These are phyloP conservation scores for Cryptus viduatorius DNA, from an alignment of 2,888 invertebrate genomes.

Conservation along the genomic window DNA sequence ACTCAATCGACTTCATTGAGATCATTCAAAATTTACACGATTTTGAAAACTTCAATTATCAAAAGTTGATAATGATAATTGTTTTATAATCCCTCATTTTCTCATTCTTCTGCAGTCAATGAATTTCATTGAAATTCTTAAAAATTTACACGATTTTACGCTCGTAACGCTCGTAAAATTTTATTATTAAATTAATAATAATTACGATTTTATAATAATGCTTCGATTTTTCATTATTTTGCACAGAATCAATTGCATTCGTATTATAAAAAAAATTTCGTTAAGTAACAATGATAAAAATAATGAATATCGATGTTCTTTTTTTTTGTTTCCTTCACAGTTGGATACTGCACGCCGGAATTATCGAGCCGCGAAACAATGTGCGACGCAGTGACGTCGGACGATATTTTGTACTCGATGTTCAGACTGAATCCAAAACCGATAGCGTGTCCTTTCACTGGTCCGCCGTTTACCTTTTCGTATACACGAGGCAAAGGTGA, in stretches of 20 bases:
- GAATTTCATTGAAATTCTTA: too few relatives aligned
- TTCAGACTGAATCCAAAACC: constrained; percentile 89
- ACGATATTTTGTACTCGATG: constrained; percentile 91
- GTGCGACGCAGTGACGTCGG: constrained; percentile 90
- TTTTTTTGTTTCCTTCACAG: constrained; percentile 71
- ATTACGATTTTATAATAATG: background rate
- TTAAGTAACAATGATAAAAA: background rate
- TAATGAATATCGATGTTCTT: background rate
- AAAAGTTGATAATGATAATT: too few relatives aligned
- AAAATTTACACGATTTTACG: too few relatives aligned
- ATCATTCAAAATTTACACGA: too few relatives aligned
- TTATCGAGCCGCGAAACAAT: constrained; percentile 87
- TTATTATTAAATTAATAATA: background rate
- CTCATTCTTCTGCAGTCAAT: too few relatives aligned
- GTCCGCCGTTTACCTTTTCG: constrained; percentile 93
- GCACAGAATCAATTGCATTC: too few relatives aligned
- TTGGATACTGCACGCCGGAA: constrained; percentile 88
- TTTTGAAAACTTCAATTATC: too few relatives aligned
- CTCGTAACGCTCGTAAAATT: background rate
- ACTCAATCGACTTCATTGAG: background rate
- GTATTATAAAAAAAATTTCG: too few relatives aligned
- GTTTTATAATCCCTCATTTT: too few relatives aligned
- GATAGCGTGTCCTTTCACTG: constrained; percentile 92
- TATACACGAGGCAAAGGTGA: constrained; percentile 91
- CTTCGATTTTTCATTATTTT: background rate